Conservation (phyloP, 2,888 invertebrate genomes). For the Amaurobius ferox region DNA sequence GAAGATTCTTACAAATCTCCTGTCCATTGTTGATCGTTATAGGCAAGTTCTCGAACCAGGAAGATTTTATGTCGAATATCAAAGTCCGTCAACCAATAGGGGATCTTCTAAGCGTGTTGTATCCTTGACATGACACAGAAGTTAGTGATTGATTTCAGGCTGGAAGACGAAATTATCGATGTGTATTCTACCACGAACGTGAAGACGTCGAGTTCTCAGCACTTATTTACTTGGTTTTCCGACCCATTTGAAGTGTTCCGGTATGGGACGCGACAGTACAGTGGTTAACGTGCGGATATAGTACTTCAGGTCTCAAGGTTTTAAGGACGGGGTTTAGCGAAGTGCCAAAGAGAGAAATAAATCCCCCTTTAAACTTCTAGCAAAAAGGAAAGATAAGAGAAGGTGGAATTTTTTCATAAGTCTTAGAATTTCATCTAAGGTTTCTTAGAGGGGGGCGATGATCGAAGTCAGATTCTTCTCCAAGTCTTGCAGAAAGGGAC, state of each 20-base stretch:
- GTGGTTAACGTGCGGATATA: no score
- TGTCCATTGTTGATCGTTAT: not conserved
- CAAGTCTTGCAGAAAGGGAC: no score
- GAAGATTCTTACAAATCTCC: slow-evolving; percentile 2
- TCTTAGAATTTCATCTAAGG: no score
- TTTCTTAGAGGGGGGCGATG: no score
- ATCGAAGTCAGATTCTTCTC: no score
- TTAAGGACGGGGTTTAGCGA: no score
- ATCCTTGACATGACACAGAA: not conserved
- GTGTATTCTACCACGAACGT: slow-evolving; percentile 10
- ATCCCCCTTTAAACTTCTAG: no score
- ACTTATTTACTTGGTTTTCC: slow-evolving; percentile 1
- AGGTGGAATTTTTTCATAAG: no score
- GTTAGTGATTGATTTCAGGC: not conserved
- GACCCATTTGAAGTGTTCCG: not conserved
- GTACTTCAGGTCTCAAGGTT: no score
- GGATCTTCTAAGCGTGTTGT: slow-evolving; percentile 10
- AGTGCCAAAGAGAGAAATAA: no score
- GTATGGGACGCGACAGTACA: no score
- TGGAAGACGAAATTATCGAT: not conserved
- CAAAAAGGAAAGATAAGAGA: no score
- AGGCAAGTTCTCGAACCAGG: not conserved
- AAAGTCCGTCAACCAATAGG: not conserved
- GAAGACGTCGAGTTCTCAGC: not conserved
- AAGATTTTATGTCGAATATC: not conserved